phyloP scores from a whole-genome alignment of 2,113 vertebrate species.

The Alaudala cheleensis region DNA sequence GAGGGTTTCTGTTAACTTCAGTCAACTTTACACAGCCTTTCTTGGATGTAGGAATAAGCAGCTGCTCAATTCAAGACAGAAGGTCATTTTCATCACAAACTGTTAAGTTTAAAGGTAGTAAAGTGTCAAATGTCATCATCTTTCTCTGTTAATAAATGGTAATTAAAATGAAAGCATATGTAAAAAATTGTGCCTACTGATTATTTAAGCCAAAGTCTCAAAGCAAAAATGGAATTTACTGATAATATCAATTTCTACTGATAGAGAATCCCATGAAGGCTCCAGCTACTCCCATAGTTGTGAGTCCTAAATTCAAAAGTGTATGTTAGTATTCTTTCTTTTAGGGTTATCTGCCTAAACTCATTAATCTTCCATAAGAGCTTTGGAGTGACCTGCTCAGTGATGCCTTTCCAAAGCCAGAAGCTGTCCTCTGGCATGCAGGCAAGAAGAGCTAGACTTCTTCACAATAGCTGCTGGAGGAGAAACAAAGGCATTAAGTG shows the following conservation, averaged over 20 bases:
- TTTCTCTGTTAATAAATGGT: neutral
- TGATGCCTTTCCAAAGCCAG: neutral
- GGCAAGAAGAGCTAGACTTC: neutral
- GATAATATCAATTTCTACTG: neutral
- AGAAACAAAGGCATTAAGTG: accelerated
- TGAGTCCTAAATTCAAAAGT: neutral
- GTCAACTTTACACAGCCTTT: neutral
- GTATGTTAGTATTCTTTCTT: neutral
- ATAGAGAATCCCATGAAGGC: neutral
- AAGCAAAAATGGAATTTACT: neutral
- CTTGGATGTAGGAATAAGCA: neutral
- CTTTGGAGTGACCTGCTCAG: neutral
- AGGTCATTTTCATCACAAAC: neutral
- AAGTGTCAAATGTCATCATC: neutral
- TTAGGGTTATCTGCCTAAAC: neutral
- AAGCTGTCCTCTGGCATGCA: neutral
- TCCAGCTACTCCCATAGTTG: neutral
- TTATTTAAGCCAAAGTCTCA: neutral
- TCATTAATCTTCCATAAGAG: neutral
- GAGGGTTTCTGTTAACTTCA: neutral
- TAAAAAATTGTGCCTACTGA: neutral
- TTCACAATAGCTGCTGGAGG: neutral
- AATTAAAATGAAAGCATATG: neutral
- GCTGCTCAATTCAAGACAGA: neutral
- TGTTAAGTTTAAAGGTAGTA: neutral